phyloP scores from a whole-genome alignment of 2,113 vertebrate species.

The Lepus americanus region DNA sequence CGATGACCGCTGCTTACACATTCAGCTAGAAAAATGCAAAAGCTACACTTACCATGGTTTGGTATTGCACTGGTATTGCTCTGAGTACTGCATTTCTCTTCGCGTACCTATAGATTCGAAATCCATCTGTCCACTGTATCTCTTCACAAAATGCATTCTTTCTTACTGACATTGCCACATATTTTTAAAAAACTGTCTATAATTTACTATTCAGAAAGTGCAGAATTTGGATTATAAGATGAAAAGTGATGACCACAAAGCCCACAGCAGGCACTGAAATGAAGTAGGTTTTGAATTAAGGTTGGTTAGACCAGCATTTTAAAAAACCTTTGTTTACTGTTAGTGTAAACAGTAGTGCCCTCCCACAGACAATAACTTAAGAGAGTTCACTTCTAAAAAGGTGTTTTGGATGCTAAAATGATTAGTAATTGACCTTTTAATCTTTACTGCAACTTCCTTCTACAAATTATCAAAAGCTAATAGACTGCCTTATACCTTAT shows the following conservation, averaged over 20 bases:
- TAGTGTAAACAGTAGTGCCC: not conserved
- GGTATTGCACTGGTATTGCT: not conserved
- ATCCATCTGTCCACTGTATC: not conserved
- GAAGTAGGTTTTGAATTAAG: not conserved
- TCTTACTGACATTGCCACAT: not conserved
- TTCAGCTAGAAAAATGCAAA: not conserved
- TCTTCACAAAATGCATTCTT: not conserved
- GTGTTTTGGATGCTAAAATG: not conserved
- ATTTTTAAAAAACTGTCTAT: not conserved
- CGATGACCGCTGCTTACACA: not conserved
- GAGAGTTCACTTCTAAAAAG: not conserved
- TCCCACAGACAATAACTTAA: not conserved
- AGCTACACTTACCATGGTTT: not conserved
- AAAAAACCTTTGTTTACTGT: not conserved
- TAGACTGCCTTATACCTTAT: not conserved
- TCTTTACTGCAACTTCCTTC: conserved; percentile 2
- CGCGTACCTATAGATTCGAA: not conserved
- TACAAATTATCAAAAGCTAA: not conserved
- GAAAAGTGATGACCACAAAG: not conserved
- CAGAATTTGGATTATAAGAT: not conserved
- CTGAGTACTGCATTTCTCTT: not conserved
- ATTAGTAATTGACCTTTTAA: conserved; percentile 19
- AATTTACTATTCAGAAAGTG: conserved; percentile 26
- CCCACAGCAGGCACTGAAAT: not conserved
- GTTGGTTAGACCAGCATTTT: not conserved